Evolutionary conservation across 1,140 invertebrate species (phyloP), one percentile per base, ranked within the genome.

Genomic region (Onthophagus taurus): DNA sequence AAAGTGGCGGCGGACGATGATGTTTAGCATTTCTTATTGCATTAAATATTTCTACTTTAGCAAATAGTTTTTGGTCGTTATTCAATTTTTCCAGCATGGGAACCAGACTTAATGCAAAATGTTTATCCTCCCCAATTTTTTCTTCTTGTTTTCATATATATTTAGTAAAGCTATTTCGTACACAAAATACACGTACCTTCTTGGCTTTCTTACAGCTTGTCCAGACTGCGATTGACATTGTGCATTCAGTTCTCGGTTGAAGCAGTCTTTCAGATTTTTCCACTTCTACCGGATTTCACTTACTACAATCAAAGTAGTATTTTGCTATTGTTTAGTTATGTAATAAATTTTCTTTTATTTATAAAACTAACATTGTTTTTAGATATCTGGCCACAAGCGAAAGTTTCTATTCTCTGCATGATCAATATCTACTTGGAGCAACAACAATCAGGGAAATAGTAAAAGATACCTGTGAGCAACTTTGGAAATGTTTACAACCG

Each of bases 381-480:
- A 37, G 21, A 21, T 45, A 45, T 18, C 17, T 45, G 7, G 33
- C 42, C 14, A 44, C 18, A n/a, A 31, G 31, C 12, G 37, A 37
- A 11, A 45, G 33, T 18, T 45, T 45, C 12, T 20, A 34, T 37
- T 30, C 14, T 26, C 18, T 48, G 16, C 36, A 34, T 13, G 41
- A 19, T 29, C 19, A 38, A 34, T 49, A 39, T 41, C 23, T 41
- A 21, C n/a, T 49, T 20, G 47, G 42, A 16, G 29, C 23, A 2
- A 20, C 35, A 23, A 49, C 43, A 24, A 39, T 49, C 16, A 34
- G 47, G 19, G 21, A 37, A 33, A 49, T 45, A 24, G 36, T 49
- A 9, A 45, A 34, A 41, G 37, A 45, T 35, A 45, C 38, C 18
- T 45, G 47, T 45, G 47, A 41, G n/a, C 12, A 29, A 29, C 3